Conservation (phyloP, 2,888 invertebrate genomes). For the Chirona hameri region DNA sequence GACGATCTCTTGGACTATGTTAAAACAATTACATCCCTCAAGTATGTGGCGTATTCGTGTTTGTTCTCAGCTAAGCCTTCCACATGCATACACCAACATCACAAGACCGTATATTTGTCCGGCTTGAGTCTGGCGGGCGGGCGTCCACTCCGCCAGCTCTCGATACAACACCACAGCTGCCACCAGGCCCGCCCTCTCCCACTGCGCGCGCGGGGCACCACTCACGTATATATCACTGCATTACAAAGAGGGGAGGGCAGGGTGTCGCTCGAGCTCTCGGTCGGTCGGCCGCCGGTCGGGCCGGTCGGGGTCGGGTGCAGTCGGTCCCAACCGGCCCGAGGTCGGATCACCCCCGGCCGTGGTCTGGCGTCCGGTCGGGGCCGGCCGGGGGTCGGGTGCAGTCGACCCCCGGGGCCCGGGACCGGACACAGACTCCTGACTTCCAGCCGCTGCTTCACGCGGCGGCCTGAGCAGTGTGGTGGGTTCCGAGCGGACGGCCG, state of each 20-base stretch:
- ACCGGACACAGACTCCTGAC: not conserved
- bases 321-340: not conserved
- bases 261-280: not conserved
- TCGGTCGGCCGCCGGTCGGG: not conserved
- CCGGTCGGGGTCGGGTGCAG: not conserved
- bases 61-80: too few relatives aligned
- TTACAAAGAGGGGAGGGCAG: not conserved
- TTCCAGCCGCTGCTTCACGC: not conserved
- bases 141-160: too few relatives aligned
- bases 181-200: not conserved
- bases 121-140: not conserved
- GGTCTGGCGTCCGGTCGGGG: not conserved
- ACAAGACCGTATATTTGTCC: slow-evolving; percentile 2
- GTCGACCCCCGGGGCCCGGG: not conserved
- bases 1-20: too few relatives aligned
- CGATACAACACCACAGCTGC: not conserved
- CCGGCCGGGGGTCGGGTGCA: not conserved
- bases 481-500: not conserved
- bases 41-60: too few relatives aligned
- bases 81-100: not conserved
- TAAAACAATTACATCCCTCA: too few relatives aligned
- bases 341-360: not conserved
- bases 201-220: too few relatives aligned
- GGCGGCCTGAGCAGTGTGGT: not conserved
- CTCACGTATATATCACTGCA: not conserved